Conservation (phyloP, 2,113 vertebrate species). For the Cyanoderma ruficeps region DNA sequence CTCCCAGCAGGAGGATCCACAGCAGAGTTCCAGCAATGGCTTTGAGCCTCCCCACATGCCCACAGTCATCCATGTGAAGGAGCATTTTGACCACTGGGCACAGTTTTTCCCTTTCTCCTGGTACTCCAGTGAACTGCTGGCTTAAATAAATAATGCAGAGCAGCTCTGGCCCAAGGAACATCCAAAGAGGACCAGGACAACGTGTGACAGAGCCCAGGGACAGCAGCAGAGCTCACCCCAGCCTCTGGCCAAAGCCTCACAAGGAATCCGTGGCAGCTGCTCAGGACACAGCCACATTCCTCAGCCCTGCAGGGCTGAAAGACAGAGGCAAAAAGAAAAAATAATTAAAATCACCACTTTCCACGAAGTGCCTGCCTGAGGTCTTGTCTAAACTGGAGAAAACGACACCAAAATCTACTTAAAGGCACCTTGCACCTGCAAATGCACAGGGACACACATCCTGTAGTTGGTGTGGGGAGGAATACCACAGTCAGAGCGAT, state of each 20-base stretch:
- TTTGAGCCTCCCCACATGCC: neutral
- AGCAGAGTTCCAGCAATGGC: neutral
- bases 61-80: neutral
- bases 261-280: neutral
- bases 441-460: neutral
- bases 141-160: neutral
- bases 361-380: neutral
- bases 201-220: neutral
- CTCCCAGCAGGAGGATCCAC: neutral
- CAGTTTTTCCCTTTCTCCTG: neutral
- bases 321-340: rapidly evolving
- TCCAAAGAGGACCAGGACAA: neutral
- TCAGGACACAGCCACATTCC: neutral
- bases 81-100: neutral
- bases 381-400: neutral
- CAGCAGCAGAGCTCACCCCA: neutral
- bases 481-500: neutral
- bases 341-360: neutral
- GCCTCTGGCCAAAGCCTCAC: neutral
- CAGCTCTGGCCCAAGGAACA: neutral
- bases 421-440: neutral
- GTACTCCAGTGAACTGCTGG: neutral
- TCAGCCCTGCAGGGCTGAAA: neutral
- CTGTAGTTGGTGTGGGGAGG: rapidly evolving
- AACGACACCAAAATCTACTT: neutral